A percentile compares a stretch with the other conserved stretches of the same genome.
phyloP scores from a whole-genome alignment of 2,888 invertebrate species.

The Leucania comma region DNA sequence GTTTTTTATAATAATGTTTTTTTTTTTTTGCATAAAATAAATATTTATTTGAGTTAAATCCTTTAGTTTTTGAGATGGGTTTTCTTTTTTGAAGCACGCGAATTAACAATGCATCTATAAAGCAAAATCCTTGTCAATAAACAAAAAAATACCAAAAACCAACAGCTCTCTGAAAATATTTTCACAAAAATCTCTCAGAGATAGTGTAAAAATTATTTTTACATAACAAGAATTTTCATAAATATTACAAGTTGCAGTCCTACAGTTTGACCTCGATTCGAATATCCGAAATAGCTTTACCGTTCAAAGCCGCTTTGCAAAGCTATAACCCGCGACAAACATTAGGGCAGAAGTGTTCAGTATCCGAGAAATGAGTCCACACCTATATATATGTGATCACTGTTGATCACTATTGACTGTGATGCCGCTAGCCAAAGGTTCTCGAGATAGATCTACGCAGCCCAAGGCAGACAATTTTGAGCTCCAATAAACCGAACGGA shows the following conservation, averaged over 20 bases:
- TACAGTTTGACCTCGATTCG: background rate
- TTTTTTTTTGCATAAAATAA: no score
- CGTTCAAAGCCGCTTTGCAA: background rate
- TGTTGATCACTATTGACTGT: slow-evolving; percentile 29
- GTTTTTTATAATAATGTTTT: no score
- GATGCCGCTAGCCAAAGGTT: slow-evolving; percentile 18
- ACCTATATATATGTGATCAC: background rate
- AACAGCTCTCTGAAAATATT: background rate
- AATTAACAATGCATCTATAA: no score
- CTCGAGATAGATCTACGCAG: background rate
- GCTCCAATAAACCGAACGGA: background rate
- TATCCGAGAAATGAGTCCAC: slow-evolving; percentile 11
- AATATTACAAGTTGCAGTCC: background rate
- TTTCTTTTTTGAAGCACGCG: no score
- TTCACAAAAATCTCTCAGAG: background rate
- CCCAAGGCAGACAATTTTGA: slow-evolving; percentile 15
- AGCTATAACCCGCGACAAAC: background rate
- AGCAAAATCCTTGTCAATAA: no score
- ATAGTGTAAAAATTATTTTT: background rate
- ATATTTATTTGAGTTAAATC: no score
- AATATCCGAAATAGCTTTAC: slow-evolving; percentile 24
- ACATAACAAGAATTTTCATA: slow-evolving; percentile 7
- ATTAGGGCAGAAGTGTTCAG: slow-evolving; percentile 25
- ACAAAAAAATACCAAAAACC: no score
- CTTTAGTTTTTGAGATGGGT: no score